Percentiles rank a stretch among this genome's conserved stretches.
These are phyloP conservation scores for Zaprionus africanus DNA, from an alignment of 1,140 invertebrate genomes.

Conservation along the genomic window DNA sequence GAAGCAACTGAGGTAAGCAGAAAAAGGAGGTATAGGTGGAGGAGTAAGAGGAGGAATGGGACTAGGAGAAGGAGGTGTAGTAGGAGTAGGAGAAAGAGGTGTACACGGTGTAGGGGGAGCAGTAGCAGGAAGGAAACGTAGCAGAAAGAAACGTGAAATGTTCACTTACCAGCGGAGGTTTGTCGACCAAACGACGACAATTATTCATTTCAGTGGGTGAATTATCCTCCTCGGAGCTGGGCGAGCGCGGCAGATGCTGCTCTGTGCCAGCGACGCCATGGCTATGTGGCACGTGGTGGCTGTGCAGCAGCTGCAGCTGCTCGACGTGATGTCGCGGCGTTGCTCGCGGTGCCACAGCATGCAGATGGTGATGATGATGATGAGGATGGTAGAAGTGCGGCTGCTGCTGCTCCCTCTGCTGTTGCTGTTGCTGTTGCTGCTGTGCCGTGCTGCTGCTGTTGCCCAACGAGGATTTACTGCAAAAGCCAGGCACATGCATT, in stretches of 20 bases:
- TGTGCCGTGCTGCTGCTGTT: slow-evolving; percentile 20
- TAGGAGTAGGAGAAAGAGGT: background rate
- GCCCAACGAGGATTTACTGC: slow-evolving; percentile 9
- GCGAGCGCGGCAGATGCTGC: slow-evolving; percentile 87
- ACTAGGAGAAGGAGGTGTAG: background rate
- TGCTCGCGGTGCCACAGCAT: slow-evolving; percentile 36
- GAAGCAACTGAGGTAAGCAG: background rate
- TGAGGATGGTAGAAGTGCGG: slow-evolving; percentile 62
- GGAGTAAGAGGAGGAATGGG: too few species aligned
- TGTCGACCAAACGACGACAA: slow-evolving; percentile 91
- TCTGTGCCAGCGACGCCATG: slow-evolving; percentile 64
- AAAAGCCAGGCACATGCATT: background rate
- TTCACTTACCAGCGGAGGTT: slow-evolving; percentile 90
- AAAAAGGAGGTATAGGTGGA: background rate
- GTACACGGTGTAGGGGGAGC: background rate
- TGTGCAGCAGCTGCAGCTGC: slow-evolving; percentile 70
- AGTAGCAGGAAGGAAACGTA: too few species aligned
- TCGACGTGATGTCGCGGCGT: slow-evolving; percentile 65
- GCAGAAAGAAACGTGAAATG: background rate
- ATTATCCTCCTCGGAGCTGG: slow-evolving; percentile 93
- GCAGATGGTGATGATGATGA: slow-evolving; percentile 52
- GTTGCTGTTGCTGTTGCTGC: slow-evolving; percentile 35
- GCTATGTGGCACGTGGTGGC: slow-evolving; percentile 48
- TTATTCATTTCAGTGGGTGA: slow-evolving; percentile 95
- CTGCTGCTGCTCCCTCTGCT: slow-evolving; percentile 38